Evolutionary conservation across 2,888 invertebrate species (phyloP), one percentile per base, ranked within the genome.

Genomic region (Atrina japonica): DNA sequence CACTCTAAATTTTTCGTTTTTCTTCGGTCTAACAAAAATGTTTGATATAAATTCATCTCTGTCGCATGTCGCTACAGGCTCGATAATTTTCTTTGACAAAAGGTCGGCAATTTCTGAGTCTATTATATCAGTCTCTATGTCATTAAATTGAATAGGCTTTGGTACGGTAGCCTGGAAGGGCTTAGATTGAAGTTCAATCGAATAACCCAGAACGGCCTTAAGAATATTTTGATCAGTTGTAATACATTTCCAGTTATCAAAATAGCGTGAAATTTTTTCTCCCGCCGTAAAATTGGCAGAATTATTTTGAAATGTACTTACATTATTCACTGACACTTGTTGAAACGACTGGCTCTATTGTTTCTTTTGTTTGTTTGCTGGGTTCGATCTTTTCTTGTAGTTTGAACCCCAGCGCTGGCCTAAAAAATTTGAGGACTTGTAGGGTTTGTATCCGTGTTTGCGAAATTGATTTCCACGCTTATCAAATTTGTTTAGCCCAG

Each of bases 1-100:
- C 3, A 76, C 27, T 63, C 70, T 61, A 21, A 47, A 60, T 27
- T 27, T 69, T 14, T 58, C 58, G 27, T 63, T 53, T 69, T 69
- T 60, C 45, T 70, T 65, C 9, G 59, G 65, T 49, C 70, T 43
- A n/a, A 47, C 23, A 35, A 65, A 60, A 14, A 70, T 70, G 29
- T 40, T 70, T 45, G 65, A 66, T 16, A 70, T 29, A 60, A 41
- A 65, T 53, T 53, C 65, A 2, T 29, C 47, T 50, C 43, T 50
- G 18, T 63, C 9, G n/a, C 55, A 6, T 29, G 29, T 16, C 29
- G 52, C 14, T 25, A 56, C 53, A 56, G 18, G 7, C 21, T 66
- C 56, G 18, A 66, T 66, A 6, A 65, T 43, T 16, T 49, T 52
- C 53, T 70, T 65, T 0, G 21, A 1, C 23, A 63, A 18, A 14